A percentile compares a stretch with the other conserved stretches of the same genome.
These are phyloP conservation scores for Eurosta solidaginis DNA, from an alignment of 1,140 invertebrate species.

Conservation along the genomic window DNA sequence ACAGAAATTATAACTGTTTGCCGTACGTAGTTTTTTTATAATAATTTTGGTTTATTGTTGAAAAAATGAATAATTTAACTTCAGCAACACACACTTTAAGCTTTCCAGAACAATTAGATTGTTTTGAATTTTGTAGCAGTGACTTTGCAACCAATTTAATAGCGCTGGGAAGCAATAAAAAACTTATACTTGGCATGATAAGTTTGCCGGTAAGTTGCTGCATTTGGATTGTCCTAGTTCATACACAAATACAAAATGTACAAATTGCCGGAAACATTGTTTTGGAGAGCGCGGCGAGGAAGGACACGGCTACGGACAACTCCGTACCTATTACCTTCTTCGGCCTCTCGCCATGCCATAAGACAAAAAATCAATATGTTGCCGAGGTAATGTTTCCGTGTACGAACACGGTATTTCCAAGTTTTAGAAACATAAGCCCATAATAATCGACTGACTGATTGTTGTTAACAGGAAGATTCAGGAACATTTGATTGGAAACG, in stretches of 20 bases:
- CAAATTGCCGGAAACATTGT: too few relatives aligned
- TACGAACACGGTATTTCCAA: too few relatives aligned
- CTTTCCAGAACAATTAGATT: slow-evolving; percentile 42
- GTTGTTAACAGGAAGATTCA: background rate
- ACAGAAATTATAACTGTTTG: too few relatives aligned
- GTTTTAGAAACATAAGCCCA: background rate
- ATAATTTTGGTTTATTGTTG: background rate
- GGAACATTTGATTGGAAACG: slow-evolving; percentile 49
- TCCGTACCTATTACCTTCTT: too few relatives aligned
- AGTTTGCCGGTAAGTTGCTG: slow-evolving; percentile 46
- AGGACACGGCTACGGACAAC: too few relatives aligned
- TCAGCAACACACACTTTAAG: slow-evolving; percentile 41
- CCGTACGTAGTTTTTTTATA: background rate
- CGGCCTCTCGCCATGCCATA: too few relatives aligned
- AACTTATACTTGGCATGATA: slow-evolving; percentile 44
- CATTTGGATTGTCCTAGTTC: background rate
- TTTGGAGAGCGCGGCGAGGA: too few relatives aligned
- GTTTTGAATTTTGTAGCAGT: slow-evolving; percentile 48
- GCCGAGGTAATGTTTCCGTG: too few relatives aligned
- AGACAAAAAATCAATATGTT: too few relatives aligned
- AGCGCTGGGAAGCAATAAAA: slow-evolving; percentile 42
- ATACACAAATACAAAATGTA: background rate
- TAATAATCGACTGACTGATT: too few relatives aligned
- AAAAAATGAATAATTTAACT: slow-evolving; percentile 29
- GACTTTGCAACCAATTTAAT: slow-evolving; percentile 54